Conservation (phyloP, 1,140 invertebrate genomes). For the Drosophila sproati region DNA sequence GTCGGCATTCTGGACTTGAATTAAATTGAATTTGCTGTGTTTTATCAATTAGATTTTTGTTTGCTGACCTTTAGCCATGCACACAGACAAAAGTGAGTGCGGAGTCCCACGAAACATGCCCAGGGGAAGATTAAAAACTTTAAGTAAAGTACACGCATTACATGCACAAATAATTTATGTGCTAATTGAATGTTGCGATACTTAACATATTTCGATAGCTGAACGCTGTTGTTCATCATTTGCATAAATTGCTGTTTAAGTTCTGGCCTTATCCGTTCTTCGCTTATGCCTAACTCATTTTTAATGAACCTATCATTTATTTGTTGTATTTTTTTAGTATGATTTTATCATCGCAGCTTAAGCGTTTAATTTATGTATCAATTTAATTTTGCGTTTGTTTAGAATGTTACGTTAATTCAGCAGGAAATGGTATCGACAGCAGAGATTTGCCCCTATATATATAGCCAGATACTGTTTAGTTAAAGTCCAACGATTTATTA, state of each 20-base stretch:
- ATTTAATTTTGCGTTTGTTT: slow-evolving; percentile 4
- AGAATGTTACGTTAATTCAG: background rate
- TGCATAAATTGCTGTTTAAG: slow-evolving; percentile 21
- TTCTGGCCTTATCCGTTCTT: slow-evolving; percentile 7
- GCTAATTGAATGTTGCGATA: slow-evolving; percentile 37
- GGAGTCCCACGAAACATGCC: too few species aligned
- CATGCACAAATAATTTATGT: slow-evolving; percentile 31
- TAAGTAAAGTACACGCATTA: slow-evolving; percentile 25
- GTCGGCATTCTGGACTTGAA: slow-evolving; percentile 22
- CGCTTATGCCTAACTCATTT: slow-evolving; percentile 21
- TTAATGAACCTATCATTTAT: slow-evolving; percentile 13
- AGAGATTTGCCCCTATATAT: background rate
- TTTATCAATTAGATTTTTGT: slow-evolving; percentile 20
- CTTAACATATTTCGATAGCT: slow-evolving; percentile 5
- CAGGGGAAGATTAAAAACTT: background rate
- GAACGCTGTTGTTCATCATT: slow-evolving; percentile 10
- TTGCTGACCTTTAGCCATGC: slow-evolving; percentile 36
- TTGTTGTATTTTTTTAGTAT: background rate
- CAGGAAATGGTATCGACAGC: slow-evolving; percentile 31
- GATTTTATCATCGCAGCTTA: background rate
- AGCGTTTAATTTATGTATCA: slow-evolving; percentile 9
- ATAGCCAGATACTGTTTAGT: slow-evolving; percentile 2
- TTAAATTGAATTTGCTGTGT: background rate
- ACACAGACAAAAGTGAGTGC: too few species aligned
- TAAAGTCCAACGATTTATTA: slow-evolving; percentile 23